These are phyloP conservation scores for Siniperca knerii DNA, from an alignment of 2,113 vertebrate species.

Conservation along the genomic window DNA sequence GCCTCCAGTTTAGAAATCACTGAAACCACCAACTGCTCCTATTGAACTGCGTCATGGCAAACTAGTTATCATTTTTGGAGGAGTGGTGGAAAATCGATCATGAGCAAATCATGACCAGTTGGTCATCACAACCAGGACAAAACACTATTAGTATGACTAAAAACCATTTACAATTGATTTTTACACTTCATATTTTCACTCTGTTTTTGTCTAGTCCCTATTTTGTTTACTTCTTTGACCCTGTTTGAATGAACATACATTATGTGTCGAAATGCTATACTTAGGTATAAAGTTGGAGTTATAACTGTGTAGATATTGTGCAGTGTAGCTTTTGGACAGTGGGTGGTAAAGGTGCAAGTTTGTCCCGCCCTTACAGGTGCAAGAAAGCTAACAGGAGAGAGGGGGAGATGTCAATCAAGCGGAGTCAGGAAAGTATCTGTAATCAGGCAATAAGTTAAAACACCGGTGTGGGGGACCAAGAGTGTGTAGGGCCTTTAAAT, in stretches of 20 bases:
- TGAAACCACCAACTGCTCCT: constrained; percentile 43
- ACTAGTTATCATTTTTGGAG: neutral
- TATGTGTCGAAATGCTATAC: neutral
- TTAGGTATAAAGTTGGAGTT: neutral
- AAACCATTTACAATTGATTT: neutral
- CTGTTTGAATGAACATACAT: neutral
- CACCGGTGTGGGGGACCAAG: neutral
- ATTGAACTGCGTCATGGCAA: rapidly evolving
- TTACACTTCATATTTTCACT: neutral
- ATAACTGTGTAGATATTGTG: neutral
- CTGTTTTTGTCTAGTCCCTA: neutral
- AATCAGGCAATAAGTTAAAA: neutral
- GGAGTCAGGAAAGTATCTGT: neutral
- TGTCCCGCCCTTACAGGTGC: too few species aligned
- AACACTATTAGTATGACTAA: neutral
- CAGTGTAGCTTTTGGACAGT: neutral
- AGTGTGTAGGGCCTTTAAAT: neutral
- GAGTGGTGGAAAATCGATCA: neutral
- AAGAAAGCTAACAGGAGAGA: too few species aligned
- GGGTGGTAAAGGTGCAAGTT: neutral
- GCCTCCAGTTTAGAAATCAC: constrained; percentile 32
- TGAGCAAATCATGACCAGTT: neutral
- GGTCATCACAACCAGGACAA: neutral
- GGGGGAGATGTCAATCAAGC: too few species aligned
- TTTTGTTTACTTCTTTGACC: neutral